These are phyloP conservation scores for Propithecus coquereli DNA, from an alignment of 2,113 vertebrate species.

Conservation along the genomic window DNA sequence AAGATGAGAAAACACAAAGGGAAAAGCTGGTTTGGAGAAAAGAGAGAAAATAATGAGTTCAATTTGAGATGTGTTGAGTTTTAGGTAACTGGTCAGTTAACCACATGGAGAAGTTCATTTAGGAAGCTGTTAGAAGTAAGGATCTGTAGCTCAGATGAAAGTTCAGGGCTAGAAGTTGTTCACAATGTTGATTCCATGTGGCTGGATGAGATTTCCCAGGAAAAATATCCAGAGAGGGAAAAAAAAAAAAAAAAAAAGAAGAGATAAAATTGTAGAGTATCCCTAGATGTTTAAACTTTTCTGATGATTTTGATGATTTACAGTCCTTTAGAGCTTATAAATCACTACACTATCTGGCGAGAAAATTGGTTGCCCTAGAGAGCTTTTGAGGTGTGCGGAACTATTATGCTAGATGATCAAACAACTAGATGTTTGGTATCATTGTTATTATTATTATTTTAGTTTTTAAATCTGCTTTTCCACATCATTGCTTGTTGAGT, in stretches of 20 bases:
- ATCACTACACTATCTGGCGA: background rate
- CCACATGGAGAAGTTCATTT: background rate
- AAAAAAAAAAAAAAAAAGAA: background rate
- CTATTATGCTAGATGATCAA: background rate
- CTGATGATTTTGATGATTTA: background rate
- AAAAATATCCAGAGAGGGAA: background rate
- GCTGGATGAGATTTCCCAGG: background rate
- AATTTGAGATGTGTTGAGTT: background rate
- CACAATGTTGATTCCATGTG: background rate
- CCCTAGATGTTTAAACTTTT: background rate
- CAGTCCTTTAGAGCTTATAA: background rate
- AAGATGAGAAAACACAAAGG: background rate
- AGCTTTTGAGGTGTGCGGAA: background rate
- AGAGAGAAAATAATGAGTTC: background rate
- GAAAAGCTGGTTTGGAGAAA: background rate
- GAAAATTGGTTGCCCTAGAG: background rate
- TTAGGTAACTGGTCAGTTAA: background rate
- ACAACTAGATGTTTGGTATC: background rate
- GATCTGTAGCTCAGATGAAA: background rate
- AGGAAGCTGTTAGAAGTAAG: background rate
- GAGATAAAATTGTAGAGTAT: background rate
- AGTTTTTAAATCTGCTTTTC: constrained; percentile 1
- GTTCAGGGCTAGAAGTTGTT: background rate
- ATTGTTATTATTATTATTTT: background rate
- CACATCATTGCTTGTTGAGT: background rate